Conservation (phyloP, 2,797 vertebrate species). For the Bovichtus diacanthus region DNA sequence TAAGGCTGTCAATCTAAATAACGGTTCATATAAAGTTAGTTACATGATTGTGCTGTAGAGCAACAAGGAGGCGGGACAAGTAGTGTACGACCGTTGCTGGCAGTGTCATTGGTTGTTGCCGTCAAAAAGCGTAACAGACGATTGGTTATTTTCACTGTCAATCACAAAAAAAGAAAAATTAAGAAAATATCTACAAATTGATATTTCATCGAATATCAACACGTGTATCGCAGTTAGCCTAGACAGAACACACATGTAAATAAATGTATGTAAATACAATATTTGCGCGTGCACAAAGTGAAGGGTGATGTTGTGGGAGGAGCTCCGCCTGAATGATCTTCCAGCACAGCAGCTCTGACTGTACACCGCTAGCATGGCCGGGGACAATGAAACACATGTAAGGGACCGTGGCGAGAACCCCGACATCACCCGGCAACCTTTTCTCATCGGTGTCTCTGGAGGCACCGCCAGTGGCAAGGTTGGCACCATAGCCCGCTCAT, state of each 20-base stretch:
- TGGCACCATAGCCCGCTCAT: constrained; percentile 23
- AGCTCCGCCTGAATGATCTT: constrained; percentile 43
- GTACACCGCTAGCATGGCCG: constrained; percentile 90
- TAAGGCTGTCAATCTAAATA: background rate
- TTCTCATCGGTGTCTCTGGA: constrained; percentile 96
- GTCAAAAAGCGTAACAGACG: background rate
- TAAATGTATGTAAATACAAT: background rate
- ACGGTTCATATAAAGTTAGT: background rate
- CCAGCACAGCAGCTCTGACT: background rate
- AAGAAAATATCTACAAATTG: background rate
- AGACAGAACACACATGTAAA: background rate
- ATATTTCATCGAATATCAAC: accelerated
- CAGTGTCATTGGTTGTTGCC: background rate
- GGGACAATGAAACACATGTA: constrained; percentile 91
- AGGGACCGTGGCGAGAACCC: constrained; percentile 83
- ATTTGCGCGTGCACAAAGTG: accelerated
- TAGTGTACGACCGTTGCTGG: accelerated
- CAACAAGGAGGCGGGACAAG: constrained; percentile 8
- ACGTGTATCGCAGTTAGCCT: accelerated
- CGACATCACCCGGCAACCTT: constrained; percentile 86
- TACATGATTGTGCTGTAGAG: background rate
- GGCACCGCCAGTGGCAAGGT: constrained; percentile 98
- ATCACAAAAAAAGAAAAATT: background rate
- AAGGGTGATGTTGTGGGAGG: constrained; percentile 58
- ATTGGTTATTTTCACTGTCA: constrained; percentile 29